A percentile compares a stretch with the other conserved stretches of the same genome.
Evolutionary conservation across 2,888 invertebrate genomes (phyloP).

Genomic region (Oscheius sp.): DNA sequence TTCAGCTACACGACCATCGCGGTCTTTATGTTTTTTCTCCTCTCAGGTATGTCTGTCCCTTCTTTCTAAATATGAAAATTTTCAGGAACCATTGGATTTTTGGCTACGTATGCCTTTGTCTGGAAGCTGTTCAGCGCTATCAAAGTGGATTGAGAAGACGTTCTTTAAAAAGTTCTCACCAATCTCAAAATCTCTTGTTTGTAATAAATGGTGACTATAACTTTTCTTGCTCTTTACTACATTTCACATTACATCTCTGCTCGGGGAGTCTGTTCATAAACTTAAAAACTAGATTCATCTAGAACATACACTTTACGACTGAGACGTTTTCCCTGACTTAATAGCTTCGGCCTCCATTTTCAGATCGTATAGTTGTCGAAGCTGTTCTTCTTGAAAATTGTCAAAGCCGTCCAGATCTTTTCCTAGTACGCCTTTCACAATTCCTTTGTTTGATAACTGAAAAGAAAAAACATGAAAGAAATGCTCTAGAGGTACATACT

Average conservation of each 20-base stretch:
- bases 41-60: conserved; percentile 82
- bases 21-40: conserved; percentile 96
- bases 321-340: not conserved
- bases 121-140: conserved; percentile 97
- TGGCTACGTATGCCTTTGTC: conserved; percentile 98
- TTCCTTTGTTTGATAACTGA: conserved; percentile 62
- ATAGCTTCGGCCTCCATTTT: conserved; percentile 60
- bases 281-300: too few relatives aligned
- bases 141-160: conserved; percentile 83
- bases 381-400: conserved; percentile 62
- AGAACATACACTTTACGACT: too few relatives aligned
- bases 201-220: too few relatives aligned
- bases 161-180: too few relatives aligned
- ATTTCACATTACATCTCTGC: too few relatives aligned
- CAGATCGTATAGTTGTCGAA: conserved; percentile 65
- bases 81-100: conserved; percentile 90
- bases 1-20: conserved; percentile 98
- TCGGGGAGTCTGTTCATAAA: too few relatives aligned
- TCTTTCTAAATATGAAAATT: not conserved
- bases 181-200: too few relatives aligned
- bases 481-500: conserved; percentile 42
- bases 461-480: conserved; percentile 65
- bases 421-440: conserved; percentile 50
- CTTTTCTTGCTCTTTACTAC: too few relatives aligned
- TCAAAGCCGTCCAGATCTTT: conserved; percentile 56